Conservation (phyloP, 2,888 invertebrate genomes). For the Julus scandinavius region DNA sequence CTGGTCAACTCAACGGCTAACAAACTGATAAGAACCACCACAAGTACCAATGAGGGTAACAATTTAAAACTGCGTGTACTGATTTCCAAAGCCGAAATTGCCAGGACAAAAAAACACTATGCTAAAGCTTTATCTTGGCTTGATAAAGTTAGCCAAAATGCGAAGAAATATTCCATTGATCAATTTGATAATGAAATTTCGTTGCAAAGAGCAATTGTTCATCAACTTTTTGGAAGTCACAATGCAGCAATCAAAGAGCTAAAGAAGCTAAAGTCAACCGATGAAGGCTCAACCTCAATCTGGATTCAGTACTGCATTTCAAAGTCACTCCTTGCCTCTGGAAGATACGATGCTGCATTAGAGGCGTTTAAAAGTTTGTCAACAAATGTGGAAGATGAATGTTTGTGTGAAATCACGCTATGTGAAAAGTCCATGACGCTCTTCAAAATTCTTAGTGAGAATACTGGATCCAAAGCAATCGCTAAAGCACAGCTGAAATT, state of each 20-base stretch:
- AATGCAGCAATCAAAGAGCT: background rate
- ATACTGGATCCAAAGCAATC: background rate
- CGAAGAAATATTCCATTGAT: background rate
- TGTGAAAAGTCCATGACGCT: background rate
- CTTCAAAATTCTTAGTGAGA: background rate
- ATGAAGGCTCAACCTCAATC: background rate
- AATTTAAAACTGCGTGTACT: background rate
- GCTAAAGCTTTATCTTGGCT: background rate
- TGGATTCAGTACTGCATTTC: background rate
- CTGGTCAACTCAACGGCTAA: background rate
- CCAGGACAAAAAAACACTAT: background rate
- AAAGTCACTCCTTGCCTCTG: background rate
- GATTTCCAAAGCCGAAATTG: background rate
- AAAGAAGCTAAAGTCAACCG: background rate
- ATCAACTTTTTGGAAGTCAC: conserved; percentile 12
- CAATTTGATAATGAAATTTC: background rate
- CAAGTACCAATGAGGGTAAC: background rate
- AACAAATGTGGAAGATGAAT: background rate
- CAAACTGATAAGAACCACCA: background rate
- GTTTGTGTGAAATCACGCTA: background rate
- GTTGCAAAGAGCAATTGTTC: background rate
- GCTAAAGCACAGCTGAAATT: background rate
- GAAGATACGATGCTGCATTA: background rate
- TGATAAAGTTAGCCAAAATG: background rate
- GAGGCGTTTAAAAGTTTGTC: background rate